Conservation (phyloP, 2,797 vertebrate genomes). For the Rhinoraja longicauda region DNA sequence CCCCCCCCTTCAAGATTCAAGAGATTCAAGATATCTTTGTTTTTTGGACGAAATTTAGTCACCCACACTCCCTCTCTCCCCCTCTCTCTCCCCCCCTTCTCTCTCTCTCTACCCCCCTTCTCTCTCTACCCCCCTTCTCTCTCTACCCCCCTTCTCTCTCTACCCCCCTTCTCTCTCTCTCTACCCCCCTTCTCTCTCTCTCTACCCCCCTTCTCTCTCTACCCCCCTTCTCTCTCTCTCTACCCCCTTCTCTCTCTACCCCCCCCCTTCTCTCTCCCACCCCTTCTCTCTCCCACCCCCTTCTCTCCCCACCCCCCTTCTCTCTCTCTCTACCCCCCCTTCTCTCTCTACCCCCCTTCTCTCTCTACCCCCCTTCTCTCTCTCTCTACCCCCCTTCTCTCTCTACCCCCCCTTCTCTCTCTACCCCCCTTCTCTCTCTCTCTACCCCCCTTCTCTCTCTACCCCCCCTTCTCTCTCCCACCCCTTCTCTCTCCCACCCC, state of each 20-base stretch:
- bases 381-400: neutral
- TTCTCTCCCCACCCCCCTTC: no score
- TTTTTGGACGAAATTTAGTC: no score
- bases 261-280: neutral
- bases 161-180: neutral
- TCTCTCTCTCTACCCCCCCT: neutral
- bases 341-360: no score
- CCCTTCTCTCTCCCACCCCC: no score
- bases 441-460: neutral
- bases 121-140: neutral
- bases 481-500: no score
- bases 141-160: no score
- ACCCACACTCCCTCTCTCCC: no score
- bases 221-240: neutral
- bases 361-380: neutral
- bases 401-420: neutral
- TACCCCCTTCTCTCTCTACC: no score
- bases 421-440: neutral
- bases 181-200: neutral
- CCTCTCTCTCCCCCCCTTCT: neutral
- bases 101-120: no score
- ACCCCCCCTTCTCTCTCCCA: no score
- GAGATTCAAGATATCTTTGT: no score
- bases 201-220: fast-evolving
- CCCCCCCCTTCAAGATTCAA: no score